These are phyloP conservation scores for Vespertilio murinus DNA, from an alignment of 2,797 vertebrate species.

Conservation along the genomic window DNA sequence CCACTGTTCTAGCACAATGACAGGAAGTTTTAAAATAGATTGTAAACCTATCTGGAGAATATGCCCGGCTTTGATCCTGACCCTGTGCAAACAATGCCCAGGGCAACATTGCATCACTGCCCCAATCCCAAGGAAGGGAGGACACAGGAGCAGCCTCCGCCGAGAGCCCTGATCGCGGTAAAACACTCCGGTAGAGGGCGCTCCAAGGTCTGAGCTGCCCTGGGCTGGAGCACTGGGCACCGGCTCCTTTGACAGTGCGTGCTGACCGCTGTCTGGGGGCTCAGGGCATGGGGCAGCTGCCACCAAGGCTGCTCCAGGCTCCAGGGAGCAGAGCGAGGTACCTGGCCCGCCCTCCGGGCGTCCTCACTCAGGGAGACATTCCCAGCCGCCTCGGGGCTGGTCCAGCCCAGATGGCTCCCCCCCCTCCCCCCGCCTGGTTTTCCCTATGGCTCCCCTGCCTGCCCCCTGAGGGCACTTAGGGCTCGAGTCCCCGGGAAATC, in stretches of 20 bases:
- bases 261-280: background rate
- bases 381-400: background rate
- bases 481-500: background rate
- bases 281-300: fast-evolving
- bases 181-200: background rate
- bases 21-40: conserved; percentile 46
- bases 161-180: background rate
- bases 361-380: background rate
- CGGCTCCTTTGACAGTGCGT: too few species aligned
- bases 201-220: background rate
- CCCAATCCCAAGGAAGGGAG: fast-evolving
- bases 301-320: too few species aligned
- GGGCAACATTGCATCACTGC: fast-evolving
- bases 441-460: too few species aligned
- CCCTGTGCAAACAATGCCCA: background rate
- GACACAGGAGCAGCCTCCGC: fast-evolving
- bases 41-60: background rate
- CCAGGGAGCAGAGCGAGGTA: background rate
- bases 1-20: background rate
- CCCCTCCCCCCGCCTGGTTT: too few species aligned
- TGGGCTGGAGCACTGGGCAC: too few species aligned
- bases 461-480: background rate
- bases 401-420: background rate
- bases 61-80: background rate
- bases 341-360: background rate